phyloP scores from a whole-genome alignment of 2,797 vertebrate genomes.

The Danio aesculapii region DNA sequence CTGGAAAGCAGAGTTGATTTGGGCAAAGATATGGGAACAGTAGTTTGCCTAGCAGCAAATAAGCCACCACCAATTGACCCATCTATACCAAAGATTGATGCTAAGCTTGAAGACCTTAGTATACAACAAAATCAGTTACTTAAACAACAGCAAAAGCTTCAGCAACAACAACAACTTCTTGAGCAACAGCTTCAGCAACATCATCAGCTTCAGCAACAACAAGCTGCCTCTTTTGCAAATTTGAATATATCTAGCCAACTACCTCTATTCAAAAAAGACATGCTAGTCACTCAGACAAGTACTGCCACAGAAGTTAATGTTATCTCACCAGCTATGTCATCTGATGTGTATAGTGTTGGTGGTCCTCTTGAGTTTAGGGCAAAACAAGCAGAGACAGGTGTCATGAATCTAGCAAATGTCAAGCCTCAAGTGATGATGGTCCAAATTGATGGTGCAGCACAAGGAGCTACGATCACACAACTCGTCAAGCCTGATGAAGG shows the following conservation, averaged over 20 bases:
- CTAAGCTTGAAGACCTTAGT: conserved; percentile 86
- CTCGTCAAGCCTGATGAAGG: conserved; percentile 88
- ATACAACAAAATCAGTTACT: conserved; percentile 81
- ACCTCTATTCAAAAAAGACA: conserved; percentile 86
- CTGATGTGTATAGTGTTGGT: conserved; percentile 78
- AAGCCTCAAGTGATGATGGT: conserved; percentile 92
- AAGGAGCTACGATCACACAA: conserved; percentile 85
- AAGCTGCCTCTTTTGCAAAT: conserved; percentile 84
- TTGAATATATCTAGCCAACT: conserved; percentile 85
- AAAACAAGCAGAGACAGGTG: conserved; percentile 77
- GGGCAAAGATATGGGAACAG: conserved; percentile 89
- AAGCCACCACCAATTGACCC: conserved; percentile 81
- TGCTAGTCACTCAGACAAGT: conserved; percentile 85
- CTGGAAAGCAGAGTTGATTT: conserved; percentile 92
- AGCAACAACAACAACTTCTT: conserved; percentile 78
- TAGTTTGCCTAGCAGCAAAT: conserved; percentile 90
- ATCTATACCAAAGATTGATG: conserved; percentile 82
- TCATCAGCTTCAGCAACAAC: conserved; percentile 80
- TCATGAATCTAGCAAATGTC: conserved; percentile 75
- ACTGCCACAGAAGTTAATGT: conserved; percentile 76
- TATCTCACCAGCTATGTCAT: conserved; percentile 74
- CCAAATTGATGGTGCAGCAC: conserved; percentile 85
- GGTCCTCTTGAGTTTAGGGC: conserved; percentile 84
- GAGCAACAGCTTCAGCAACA: conserved; percentile 83
- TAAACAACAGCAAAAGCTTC: conserved; percentile 77